phyloP scores from a whole-genome alignment of 2,888 invertebrate genomes.

The Oithona nana region DNA sequence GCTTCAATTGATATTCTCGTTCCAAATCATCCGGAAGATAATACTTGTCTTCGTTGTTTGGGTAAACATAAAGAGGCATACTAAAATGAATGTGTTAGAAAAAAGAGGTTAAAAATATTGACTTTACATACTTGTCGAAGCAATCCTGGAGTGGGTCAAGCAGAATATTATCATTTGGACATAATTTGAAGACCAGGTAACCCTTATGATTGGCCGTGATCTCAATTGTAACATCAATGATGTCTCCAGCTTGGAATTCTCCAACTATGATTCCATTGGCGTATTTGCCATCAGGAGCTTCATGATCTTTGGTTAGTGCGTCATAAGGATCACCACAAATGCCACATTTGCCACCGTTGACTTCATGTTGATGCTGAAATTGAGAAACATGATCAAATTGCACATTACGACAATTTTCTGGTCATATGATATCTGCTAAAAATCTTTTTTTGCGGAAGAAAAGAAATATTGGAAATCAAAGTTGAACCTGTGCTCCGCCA shows the following conservation, averaged over 20 bases:
- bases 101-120: constrained; percentile 1
- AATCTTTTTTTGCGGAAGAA: too few relatives aligned
- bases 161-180: constrained; percentile 22
- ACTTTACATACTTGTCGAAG: constrained; percentile 21
- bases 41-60: background rate
- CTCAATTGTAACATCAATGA: constrained; percentile 23
- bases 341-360: constrained; percentile 17
- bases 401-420: background rate
- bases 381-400: background rate
- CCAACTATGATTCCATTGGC: constrained; percentile 21
- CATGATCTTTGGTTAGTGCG: constrained; percentile 16
- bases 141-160: constrained; percentile 23
- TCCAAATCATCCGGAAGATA: background rate
- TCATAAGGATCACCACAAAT: constrained; percentile 21
- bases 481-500: background rate
- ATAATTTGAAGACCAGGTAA: constrained; percentile 24
- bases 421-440: too few relatives aligned
- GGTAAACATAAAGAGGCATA: background rate
- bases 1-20: background rate
- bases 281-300: constrained; percentile 21
- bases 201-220: constrained; percentile 24
- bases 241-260: constrained; percentile 20
- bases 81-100: background rate
- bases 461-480: background rate
- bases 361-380: background rate